Base-by-base conservation (phyloP, 1,140 invertebrate genomes). In the Coenobita brevimanus region DNA sequence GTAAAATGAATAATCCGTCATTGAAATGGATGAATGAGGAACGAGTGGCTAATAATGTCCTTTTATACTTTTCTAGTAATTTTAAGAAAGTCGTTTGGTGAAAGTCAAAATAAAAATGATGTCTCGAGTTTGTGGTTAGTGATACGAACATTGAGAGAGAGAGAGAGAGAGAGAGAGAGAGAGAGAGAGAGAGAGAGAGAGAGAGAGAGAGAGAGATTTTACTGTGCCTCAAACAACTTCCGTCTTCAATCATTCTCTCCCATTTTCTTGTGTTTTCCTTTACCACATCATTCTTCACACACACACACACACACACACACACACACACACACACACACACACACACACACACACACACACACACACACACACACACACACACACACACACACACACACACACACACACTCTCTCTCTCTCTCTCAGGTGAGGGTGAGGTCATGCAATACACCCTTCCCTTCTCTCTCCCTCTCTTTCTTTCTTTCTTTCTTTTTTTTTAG, bases 161-260 rank as follows among this genome's bases (percentile, higher is more conserved):
- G n/a, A n/a, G n/a, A n/a, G n/a, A n/a, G n/a, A n/a, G n/a, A 76
- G 73, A 76, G 73, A 76, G 73, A 76, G 73, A 76, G 73, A 76
- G 73, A 76, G 73, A 76, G 73, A 76, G 73, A 76, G 73, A 76
- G 73, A 76, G 73, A 76, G 73, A 76, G 73, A 76, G 73, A 76
- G 73, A 76, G 73, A 76, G 73, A 76, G 73, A 76, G 27, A 33
- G 73, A 38, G 36, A 1, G 73, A 76, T 8, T 38, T 38, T 41
- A 24, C 24, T 30, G 46, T 36, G 36, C 10, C 24, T 30, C 8
- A 21, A 38, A 21, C 33, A 75, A 6, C 3, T 17, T n/a, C 3
- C 27, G 27, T 62, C 21, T n/a, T 62, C 3, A 62, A n/a, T 64
- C 30, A 21, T 13, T 64, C 21, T 4, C 21, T 64, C 6, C 60